Evolutionary conservation across 2,888 invertebrate genomes (phyloP).

Genomic region (Standfussiana lucernea): DNA sequence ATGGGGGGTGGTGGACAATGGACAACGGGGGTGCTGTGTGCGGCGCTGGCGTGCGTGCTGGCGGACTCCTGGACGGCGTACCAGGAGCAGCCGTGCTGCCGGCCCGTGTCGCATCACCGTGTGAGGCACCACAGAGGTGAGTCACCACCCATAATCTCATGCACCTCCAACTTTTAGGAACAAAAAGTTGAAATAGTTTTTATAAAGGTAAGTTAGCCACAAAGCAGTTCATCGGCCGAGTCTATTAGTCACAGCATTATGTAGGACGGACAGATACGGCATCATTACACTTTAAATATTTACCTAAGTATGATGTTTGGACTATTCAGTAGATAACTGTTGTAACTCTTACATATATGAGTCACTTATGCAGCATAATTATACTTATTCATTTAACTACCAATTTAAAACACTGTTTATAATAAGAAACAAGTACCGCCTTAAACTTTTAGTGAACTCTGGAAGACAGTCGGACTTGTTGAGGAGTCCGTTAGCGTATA

Average conservation of each 20-base stretch:
- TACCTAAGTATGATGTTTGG: slow-evolving; percentile 53
- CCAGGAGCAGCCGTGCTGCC: slow-evolving; percentile 92
- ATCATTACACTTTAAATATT: slow-evolving; percentile 71
- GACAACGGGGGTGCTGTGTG: slow-evolving; percentile 82
- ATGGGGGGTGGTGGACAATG: slow-evolving; percentile 80
- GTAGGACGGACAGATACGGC: slow-evolving; percentile 66
- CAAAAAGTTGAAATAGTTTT: slow-evolving; percentile 43
- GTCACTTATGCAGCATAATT: slow-evolving; percentile 15
- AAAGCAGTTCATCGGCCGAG: slow-evolving; percentile 70
- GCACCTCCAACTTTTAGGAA: slow-evolving; percentile 27
- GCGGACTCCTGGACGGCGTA: slow-evolving; percentile 92
- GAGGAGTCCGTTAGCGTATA: too few species aligned
- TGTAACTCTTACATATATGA: slow-evolving; percentile 29
- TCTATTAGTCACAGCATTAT: slow-evolving; percentile 71
- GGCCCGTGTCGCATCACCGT: slow-evolving; percentile 90
- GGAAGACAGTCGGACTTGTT: too few species aligned
- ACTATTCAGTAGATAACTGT: slow-evolving; percentile 45
- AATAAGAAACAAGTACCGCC: not conserved
- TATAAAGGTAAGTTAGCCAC: slow-evolving; percentile 58
- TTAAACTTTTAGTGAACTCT: not conserved
- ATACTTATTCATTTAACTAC: not conserved
- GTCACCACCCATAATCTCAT: slow-evolving; percentile 65
- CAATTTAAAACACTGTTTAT: not conserved
- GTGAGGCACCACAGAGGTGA: slow-evolving; percentile 92
- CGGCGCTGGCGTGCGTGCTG: slow-evolving; percentile 86